Evolutionary conservation across 2,888 invertebrate genomes (phyloP).

Genomic region (Chouioia cunea): DNA sequence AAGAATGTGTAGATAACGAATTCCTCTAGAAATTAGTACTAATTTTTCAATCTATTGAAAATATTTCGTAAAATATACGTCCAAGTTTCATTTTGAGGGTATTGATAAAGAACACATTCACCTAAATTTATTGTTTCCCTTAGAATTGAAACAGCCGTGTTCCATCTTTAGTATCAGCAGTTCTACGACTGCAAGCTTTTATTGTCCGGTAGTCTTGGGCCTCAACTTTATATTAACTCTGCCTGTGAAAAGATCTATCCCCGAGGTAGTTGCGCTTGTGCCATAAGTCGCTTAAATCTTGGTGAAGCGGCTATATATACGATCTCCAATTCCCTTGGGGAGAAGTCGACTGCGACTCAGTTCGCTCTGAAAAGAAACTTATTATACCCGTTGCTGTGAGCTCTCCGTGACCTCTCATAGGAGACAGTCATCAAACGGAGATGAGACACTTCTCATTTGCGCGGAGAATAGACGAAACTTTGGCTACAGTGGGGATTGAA

Average conservation of each 20-base stretch:
- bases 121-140: conserved; percentile 24
- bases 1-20: no score
- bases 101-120: no score
- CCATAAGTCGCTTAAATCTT: conserved; percentile 50
- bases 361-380: conserved; percentile 27
- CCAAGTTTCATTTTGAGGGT: no score
- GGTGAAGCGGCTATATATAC: conserved; percentile 36
- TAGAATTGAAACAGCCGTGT: conserved; percentile 62
- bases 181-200: conserved; percentile 33
- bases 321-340: conserved; percentile 28
- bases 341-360: background rate
- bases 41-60: no score
- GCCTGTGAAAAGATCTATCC: conserved; percentile 14
- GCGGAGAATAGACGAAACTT: conserved; percentile 39
- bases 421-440: conserved; percentile 32
- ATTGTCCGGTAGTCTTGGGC: conserved; percentile 45
- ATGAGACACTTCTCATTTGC: conserved; percentile 45
- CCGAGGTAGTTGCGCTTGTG: conserved; percentile 24
- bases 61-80: no score
- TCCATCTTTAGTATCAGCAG: conserved; percentile 27
- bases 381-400: conserved; percentile 32
- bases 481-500: conserved; percentile 27
- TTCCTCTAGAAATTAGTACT: no score
- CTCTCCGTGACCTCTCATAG: background rate
- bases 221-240: conserved; percentile 38